These are phyloP conservation scores for Lateolabrax maculatus DNA, from an alignment of 2,797 vertebrate genomes.

Conservation along the genomic window DNA sequence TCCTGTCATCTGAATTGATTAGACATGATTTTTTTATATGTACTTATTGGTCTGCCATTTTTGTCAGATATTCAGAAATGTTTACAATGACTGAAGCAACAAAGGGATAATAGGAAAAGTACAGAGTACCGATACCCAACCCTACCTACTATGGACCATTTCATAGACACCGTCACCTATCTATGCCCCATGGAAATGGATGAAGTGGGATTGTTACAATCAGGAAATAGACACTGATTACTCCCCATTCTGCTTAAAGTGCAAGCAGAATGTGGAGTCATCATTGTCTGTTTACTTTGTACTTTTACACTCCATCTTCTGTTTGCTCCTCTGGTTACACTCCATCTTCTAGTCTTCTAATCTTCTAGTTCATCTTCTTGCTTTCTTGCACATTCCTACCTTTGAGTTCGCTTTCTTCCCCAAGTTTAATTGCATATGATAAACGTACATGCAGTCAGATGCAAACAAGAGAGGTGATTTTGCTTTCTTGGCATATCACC, in stretches of 20 bases:
- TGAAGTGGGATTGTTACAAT: not conserved
- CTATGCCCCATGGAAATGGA: not conserved
- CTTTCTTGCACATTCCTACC: constrained; percentile 10
- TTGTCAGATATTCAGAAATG: not conserved
- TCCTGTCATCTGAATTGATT: not conserved
- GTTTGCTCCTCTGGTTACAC: not conserved
- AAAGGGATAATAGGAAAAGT: not conserved
- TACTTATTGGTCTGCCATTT: not conserved
- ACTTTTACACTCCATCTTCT: not conserved
- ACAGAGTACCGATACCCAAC: too few species aligned
- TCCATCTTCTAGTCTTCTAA: not conserved
- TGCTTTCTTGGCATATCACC: constrained; percentile 12
- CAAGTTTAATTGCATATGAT: not conserved
- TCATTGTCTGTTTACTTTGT: too few species aligned
- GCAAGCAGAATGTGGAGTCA: too few species aligned
- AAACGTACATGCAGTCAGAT: not conserved
- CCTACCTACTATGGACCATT: not conserved
- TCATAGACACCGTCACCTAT: not conserved
- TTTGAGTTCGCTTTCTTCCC: not conserved
- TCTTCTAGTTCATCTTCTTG: not conserved
- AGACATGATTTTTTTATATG: not conserved
- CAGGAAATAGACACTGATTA: not conserved
- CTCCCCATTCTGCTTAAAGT: not conserved
- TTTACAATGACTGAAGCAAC: not conserved
- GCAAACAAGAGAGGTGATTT: constrained; percentile 1